Evolutionary conservation across 2,797 vertebrate genomes (phyloP).

Genomic region (Chrysocyon brachyurus): DNA sequence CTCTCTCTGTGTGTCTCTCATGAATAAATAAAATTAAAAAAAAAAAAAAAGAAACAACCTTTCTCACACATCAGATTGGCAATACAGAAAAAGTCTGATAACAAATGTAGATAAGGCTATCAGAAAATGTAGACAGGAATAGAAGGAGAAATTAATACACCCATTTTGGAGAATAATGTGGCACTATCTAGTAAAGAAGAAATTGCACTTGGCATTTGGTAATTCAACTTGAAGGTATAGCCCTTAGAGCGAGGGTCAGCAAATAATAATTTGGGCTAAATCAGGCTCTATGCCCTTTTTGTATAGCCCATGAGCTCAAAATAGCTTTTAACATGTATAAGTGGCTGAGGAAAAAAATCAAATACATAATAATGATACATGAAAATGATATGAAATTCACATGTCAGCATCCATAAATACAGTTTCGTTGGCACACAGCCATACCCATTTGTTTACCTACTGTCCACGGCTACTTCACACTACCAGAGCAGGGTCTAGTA

Average conservation of each 20-base stretch:
- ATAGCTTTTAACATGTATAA: constrained; percentile 14
- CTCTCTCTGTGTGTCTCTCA: no score
- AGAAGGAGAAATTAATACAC: not conserved
- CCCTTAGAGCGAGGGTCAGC: not conserved
- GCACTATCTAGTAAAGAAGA: not conserved
- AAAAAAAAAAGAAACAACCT: constrained; percentile 33
- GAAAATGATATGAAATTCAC: constrained; percentile 41
- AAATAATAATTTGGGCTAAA: not conserved
- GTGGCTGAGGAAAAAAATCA: not conserved
- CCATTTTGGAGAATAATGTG: not conserved
- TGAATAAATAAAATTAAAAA: no score
- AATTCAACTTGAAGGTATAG: not conserved
- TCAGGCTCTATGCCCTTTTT: not conserved
- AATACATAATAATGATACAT: not conserved
- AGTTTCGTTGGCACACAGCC: not conserved
- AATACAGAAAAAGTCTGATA: not conserved
- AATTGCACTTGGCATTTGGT: not conserved
- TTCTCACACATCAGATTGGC: not conserved
- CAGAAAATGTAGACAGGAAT: not conserved
- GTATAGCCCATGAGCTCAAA: not conserved
- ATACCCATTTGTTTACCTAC: not conserved
- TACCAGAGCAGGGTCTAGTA: not conserved
- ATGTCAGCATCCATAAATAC: not conserved
- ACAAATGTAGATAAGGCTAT: not conserved
- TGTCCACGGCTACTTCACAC: not conserved